These are phyloP conservation scores for Pachydiplax longipennis DNA, from an alignment of 2,888 invertebrate species.

Conservation along the genomic window DNA sequence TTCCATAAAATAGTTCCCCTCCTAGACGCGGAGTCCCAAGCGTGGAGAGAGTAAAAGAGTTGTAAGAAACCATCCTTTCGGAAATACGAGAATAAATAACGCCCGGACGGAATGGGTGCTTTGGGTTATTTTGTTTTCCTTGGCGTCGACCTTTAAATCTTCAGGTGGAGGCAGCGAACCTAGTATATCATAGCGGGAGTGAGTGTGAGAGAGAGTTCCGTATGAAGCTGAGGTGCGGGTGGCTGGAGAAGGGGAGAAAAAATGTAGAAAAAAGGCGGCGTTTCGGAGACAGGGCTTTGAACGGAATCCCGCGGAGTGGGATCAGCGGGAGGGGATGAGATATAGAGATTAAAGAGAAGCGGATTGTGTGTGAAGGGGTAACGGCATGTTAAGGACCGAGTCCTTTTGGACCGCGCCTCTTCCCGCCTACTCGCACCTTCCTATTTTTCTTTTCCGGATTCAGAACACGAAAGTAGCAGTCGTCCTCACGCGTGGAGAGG, in stretches of 20 bases:
- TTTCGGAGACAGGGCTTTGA: not conserved
- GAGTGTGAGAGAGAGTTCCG: not conserved
- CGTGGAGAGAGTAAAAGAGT: not conserved
- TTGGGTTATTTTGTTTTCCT: conserved; percentile 20
- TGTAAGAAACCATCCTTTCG: conserved; percentile 12
- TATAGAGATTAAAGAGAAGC: not conserved
- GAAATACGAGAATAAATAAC: conserved; percentile 24
- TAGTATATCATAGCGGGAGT: conserved; percentile 35
- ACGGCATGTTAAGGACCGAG: not conserved
- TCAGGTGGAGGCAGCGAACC: conserved; percentile 4
- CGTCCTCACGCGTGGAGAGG: not conserved
- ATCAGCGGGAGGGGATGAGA: not conserved
- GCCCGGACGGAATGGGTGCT: not conserved
- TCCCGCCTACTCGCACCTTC: not conserved
- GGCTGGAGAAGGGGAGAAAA: not conserved
- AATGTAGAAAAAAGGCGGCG: not conserved
- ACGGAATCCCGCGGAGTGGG: not conserved
- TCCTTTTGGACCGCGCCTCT: not conserved
- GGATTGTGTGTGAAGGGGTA: not conserved
- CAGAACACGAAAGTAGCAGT: not conserved
- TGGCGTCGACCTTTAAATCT: conserved; percentile 5
- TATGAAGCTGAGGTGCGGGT: not conserved
- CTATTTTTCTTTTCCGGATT: not conserved
- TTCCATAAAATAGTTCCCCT: not conserved
- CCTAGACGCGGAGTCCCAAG: not conserved